phyloP scores from a whole-genome alignment of 1,140 invertebrate genomes.

The Cardiocondyla obscurior region DNA sequence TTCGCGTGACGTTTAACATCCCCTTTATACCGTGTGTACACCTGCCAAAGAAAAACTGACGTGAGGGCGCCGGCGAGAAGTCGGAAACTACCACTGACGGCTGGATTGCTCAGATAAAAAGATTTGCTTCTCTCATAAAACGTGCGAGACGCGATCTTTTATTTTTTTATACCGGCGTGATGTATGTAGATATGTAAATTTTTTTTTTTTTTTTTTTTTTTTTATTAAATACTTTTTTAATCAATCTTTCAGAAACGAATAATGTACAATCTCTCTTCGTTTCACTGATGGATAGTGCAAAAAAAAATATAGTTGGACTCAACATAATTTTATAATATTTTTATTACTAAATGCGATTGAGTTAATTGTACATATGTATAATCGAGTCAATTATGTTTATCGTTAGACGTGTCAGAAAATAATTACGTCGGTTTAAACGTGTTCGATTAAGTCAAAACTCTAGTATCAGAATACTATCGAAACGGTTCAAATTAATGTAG shows the following conservation, averaged over 20 bases:
- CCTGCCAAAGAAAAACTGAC: slow-evolving; percentile 61
- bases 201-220: not conserved
- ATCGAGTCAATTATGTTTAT: too few relatives aligned
- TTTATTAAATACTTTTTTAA: too few relatives aligned
- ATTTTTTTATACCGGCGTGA: not conserved
- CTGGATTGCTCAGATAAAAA: not conserved
- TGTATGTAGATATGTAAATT: not conserved
- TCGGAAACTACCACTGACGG: not conserved
- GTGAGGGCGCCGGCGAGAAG: slow-evolving; percentile 47
- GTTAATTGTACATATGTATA: too few relatives aligned
- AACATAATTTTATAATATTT: too few relatives aligned
- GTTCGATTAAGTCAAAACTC: not conserved
- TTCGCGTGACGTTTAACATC: slow-evolving; percentile 53
- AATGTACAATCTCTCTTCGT: too few relatives aligned
- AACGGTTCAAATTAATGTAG: too few relatives aligned
- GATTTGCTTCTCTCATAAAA: not conserved
- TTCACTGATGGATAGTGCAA: too few relatives aligned
- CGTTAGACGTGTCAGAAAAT: too few relatives aligned
- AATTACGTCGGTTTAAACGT: not conserved
- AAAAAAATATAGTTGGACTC: too few relatives aligned
- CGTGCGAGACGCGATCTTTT: not conserved
- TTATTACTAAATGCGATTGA: too few relatives aligned
- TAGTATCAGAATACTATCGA: too few relatives aligned
- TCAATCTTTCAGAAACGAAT: too few relatives aligned
- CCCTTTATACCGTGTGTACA: slow-evolving; percentile 39